Evolutionary conservation across 1,140 invertebrate species (phyloP), one percentile per base, ranked within the genome.

Genomic region (Ylistrum balloti): DNA sequence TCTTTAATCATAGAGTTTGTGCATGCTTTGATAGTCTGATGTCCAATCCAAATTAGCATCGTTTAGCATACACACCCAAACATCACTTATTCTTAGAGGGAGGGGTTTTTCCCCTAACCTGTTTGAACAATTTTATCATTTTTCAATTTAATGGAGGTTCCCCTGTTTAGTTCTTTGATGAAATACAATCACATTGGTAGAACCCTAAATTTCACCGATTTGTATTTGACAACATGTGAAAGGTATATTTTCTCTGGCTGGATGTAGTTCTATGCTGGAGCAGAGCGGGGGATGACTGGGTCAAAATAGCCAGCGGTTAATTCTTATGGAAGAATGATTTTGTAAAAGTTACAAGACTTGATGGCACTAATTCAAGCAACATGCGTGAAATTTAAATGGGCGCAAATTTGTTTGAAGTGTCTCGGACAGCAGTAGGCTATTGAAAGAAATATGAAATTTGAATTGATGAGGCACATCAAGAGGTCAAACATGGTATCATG

Each of bases 401-500:
- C 22, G 28, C 9, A n/a, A 74, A 74, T 74, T 74, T 74, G 56
- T 74, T 74, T 74, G 56, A 74, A 74, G 56, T 74, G n/a, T n/a
- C 56, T 74, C 56, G 56, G 56, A 74, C 56, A 74, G 56, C 56
- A 74, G 22, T 28, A n/a, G n/a, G 56, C 56, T 28, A 74, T 74
- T 74, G 56, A 74, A 28, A 3, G 56, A 74, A 74, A 74, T 74
- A 74, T 74, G 56, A 74, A 74, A 28, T 74, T 74, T 74, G 56
- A 74, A 74, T 74, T 74, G 56, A 74, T 74, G 56, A 74, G 56
- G 56, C 56, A 74, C 56, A 74, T 74, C 9, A 74, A 74, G 56
- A 74, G 56, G 56, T 74, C 56, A 74, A 74, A 74, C 56, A 74
- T 74, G 56, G 22, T 74, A 74, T 74, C 56, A 74, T 74, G 56